A percentile compares a stretch with the other conserved stretches of the same genome.
phyloP scores from a whole-genome alignment of 2,888 invertebrate genomes.

The Itoplectis maculator region DNA sequence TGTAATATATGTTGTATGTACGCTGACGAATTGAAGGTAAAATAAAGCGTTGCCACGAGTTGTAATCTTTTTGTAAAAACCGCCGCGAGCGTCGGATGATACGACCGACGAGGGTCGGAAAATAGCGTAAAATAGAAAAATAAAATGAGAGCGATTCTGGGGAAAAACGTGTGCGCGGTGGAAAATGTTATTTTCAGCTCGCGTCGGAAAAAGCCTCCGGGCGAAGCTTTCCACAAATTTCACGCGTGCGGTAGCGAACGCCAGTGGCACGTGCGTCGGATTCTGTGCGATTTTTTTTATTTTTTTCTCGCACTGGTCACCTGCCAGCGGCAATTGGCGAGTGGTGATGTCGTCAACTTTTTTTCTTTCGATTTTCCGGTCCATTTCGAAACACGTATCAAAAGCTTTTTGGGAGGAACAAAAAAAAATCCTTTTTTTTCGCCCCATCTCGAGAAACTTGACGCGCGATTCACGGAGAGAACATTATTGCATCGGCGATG shows the following conservation, averaged over 20 bases:
- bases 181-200: conserved; percentile 27
- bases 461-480: conserved; percentile 28
- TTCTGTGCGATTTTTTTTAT: not conserved
- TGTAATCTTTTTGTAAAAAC: conserved; percentile 21
- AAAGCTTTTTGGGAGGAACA: conserved; percentile 23
- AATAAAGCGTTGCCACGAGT: conserved; percentile 56
- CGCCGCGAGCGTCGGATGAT: no score
- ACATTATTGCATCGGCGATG: conserved; percentile 26
- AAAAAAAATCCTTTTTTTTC: conserved; percentile 4
- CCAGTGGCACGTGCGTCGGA: conserved; percentile 44
- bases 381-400: conserved; percentile 21
- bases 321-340: conserved; percentile 48
- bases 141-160: not conserved
- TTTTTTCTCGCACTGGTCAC: not conserved
- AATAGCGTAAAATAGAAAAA: not conserved
- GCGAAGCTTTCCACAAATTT: conserved; percentile 10
- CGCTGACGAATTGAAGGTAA: conserved; percentile 39
- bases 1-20: conserved; percentile 63
- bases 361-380: conserved; percentile 41
- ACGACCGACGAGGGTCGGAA: not conserved
- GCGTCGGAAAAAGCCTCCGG: conserved; percentile 14
- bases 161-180: not conserved
- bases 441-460: conserved; percentile 16
- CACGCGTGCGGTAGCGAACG: conserved; percentile 21
- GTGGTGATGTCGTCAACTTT: conserved; percentile 24